Conservation (phyloP, 2,113 vertebrate species). For the Oreochromis spilurus region DNA sequence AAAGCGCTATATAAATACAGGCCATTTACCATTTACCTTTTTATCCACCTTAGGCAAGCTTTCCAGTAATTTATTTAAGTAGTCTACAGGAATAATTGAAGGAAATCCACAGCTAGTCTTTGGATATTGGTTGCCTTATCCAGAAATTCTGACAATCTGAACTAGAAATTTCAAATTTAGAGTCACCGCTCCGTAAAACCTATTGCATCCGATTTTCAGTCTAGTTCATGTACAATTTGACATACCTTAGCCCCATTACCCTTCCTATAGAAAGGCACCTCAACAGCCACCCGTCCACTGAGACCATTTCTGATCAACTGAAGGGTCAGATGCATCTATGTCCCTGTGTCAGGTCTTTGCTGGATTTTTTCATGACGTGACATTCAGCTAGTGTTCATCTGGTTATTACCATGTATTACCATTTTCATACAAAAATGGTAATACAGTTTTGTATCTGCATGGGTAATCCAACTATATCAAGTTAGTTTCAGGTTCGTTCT, state of each 20-base stretch:
- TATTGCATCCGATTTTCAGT: not conserved
- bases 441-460: not conserved
- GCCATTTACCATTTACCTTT: too few relatives aligned
- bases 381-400: not conserved
- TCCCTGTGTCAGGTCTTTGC: not conserved
- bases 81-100: not conserved
- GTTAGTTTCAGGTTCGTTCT: not conserved
- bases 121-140: not conserved
- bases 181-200: not conserved
- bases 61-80: not conserved
- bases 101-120: not conserved
- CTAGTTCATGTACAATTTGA: not conserved
- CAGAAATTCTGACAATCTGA: not conserved
- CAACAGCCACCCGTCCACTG: not conserved
- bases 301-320: not conserved
- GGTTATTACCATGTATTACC: not conserved
- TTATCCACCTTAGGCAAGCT: not conserved
- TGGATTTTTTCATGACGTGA: not conserved
- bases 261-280: rapidly evolving
- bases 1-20: too few relatives aligned
- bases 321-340: not conserved
- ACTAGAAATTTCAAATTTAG: not conserved
- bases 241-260: not conserved
- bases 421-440: not conserved
- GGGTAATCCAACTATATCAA: not conserved